Evolutionary conservation across 2,797 vertebrate genomes (phyloP).

Genomic region (Halcyon badia): DNA sequence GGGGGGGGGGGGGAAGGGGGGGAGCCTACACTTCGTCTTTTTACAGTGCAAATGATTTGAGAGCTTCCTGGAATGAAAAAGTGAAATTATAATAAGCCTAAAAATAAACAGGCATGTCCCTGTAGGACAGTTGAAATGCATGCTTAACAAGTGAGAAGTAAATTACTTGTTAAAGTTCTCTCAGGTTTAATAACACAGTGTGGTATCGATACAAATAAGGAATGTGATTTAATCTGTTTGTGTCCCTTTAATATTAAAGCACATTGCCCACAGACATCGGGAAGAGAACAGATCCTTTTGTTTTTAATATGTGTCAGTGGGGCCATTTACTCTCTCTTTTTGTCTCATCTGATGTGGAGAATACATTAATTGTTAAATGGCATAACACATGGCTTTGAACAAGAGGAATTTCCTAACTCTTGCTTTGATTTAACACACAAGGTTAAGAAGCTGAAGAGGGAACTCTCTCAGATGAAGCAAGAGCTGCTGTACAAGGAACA

Average conservation of each 20-base stretch:
- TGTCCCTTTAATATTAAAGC: conserved; percentile 57
- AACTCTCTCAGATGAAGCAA: conserved; percentile 89
- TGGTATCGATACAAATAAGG: conserved; percentile 66
- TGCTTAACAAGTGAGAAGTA: conserved; percentile 64
- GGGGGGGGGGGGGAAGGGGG: too few relatives aligned
- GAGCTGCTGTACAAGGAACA: conserved; percentile 89
- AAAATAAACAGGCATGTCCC: conserved; percentile 33
- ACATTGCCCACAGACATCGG: conserved; percentile 37
- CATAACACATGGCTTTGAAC: too few relatives aligned
- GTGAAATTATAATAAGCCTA: conserved; percentile 30
- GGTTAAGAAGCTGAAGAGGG: conserved; percentile 89
- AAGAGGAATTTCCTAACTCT: conserved; percentile 44
- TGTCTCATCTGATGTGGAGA: background rate
- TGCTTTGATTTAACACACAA: conserved; percentile 76
- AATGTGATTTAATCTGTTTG: conserved; percentile 69
- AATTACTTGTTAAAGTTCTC: conserved; percentile 72
- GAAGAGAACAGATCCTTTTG: conserved; percentile 42
- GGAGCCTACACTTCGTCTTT: background rate
- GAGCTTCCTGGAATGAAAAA: conserved; percentile 46
- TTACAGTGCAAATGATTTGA: background rate
- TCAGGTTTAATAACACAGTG: conserved; percentile 74
- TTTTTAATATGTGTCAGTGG: conserved; percentile 55
- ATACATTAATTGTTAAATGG: conserved; percentile 52
- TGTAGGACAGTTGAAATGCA: conserved; percentile 56
- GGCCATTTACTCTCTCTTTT: conserved; percentile 47